Evolutionary conservation across 2,113 vertebrate genomes (phyloP), one percentile per base, ranked within the genome.

Genomic region (Eubucco bourcierii): DNA sequence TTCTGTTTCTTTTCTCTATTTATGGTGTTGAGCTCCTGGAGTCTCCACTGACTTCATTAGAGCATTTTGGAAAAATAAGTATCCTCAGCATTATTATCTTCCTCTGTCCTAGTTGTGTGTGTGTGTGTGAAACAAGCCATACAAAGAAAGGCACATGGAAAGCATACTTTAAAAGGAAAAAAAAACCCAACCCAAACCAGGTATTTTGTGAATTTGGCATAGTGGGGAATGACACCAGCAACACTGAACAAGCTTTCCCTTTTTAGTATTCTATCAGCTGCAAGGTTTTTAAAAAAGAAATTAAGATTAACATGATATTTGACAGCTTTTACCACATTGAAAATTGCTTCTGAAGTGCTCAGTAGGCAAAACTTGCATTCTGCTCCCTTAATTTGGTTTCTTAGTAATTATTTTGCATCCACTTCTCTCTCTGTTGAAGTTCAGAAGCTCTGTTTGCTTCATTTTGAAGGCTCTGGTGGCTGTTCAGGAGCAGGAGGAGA

Each of bases 21-120:
- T 94, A 68, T 75, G 82, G 25, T 87, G 79, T 52, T 0, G 47
- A 92, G 82, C 61, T 94, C 44, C 63, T 63, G 61, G 72, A 83
- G 83, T 92, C 93, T 96, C 89, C 34, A 33, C 93, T 95, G 94
- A 87, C 90, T 95, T 96, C 90, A 95, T 96, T 96, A 96, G 67
- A 73, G 72, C 76, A 82, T 88, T 94, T 87, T 82, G 58, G 88
- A 93, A 96, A 96, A 96, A 90, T 90, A 88, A 89, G 78, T 92
- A 80, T 95, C 88, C 78, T 90, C 66, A 88, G 91, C 77, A 58
- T 87, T 91, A 83, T 94, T 94, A 92, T 89, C n/a, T 61, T 9
- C 74, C 17, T 31, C 20, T 58, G 18, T 33, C 44, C 85, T 82
- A 41, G 27, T 46, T 46, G 25, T 56, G 50, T 16, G 44, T 16